phyloP scores from a whole-genome alignment of 2,888 invertebrate species.

The Athetis lepigone region DNA sequence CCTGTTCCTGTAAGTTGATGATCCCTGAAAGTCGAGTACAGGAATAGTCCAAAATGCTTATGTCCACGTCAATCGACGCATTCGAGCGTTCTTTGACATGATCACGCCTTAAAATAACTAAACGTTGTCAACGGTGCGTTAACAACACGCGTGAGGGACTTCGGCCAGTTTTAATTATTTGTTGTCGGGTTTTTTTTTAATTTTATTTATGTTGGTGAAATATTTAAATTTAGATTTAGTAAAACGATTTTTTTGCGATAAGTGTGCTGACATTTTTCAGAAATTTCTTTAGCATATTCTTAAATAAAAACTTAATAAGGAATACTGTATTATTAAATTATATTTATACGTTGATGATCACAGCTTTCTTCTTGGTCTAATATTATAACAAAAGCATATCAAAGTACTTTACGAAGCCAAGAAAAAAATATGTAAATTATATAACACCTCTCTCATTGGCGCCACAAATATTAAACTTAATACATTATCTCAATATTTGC shows the following conservation, averaged over 20 bases:
- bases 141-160: conserved; percentile 52
- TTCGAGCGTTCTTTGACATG: conserved; percentile 55
- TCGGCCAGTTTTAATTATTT: conserved; percentile 36
- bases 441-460: conserved; percentile 33
- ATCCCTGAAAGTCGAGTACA: conserved; percentile 66
- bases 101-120: conserved; percentile 58
- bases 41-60: conserved; percentile 68
- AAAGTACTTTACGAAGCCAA: conserved; percentile 3
- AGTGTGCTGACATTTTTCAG: neutral
- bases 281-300: neutral
- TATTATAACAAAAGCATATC: neutral
- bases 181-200: conserved; percentile 24
- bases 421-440: conserved; percentile 18
- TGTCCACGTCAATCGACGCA: conserved; percentile 65
- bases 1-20: conserved; percentile 63
- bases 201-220: neutral
- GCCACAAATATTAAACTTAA: conserved; percentile 57
- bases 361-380: neutral
- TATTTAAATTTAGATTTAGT: neutral
- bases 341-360: too few relatives aligned
- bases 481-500: conserved; percentile 55
- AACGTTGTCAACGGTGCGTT: conserved; percentile 62
- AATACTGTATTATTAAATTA: too few relatives aligned
- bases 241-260: too few relatives aligned
- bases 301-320: too few relatives aligned